phyloP scores from a whole-genome alignment of 2,888 invertebrate genomes.

The Eilema depressum region DNA sequence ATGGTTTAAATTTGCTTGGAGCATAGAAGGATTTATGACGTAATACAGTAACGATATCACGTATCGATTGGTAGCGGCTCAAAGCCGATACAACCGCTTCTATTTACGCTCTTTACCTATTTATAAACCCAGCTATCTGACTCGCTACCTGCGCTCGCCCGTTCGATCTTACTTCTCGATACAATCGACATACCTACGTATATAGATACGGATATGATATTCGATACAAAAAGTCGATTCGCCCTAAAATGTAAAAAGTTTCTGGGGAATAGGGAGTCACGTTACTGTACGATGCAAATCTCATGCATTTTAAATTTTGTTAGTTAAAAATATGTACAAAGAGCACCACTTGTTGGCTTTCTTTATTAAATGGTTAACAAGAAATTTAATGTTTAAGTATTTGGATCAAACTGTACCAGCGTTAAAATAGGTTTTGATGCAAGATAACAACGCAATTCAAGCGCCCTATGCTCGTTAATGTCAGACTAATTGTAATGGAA shows the following conservation, averaged over 20 bases:
- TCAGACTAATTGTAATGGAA: constrained; percentile 40
- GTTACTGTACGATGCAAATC: constrained; percentile 19
- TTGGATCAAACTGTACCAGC: constrained; percentile 17
- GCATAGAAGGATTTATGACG: constrained; percentile 54
- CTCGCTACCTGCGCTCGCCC: constrained; percentile 76
- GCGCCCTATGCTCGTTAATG: constrained; percentile 38
- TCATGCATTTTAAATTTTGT: constrained; percentile 21
- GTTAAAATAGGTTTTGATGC: constrained; percentile 41
- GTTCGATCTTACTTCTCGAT: constrained; percentile 57
- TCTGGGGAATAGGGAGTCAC: constrained; percentile 42
- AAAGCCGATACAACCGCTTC: constrained; percentile 82
- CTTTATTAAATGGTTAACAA: background rate
- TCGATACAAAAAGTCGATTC: constrained; percentile 43
- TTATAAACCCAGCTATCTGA: constrained; percentile 80
- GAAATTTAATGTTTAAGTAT: background rate
- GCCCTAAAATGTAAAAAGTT: constrained; percentile 36
- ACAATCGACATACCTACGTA: constrained; percentile 43
- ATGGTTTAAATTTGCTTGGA: constrained; percentile 52
- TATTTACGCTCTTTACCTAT: constrained; percentile 86
- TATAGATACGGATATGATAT: constrained; percentile 43
- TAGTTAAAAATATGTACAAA: constrained; percentile 1
- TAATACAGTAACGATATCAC: constrained; percentile 51
- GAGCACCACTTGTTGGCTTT: background rate
- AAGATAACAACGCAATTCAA: constrained; percentile 44
- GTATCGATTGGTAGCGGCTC: constrained; percentile 84